A percentile compares a stretch with the other conserved stretches of the same genome.
These are phyloP conservation scores for Plusia festucae DNA, from an alignment of 2,888 invertebrate genomes.

Conservation along the genomic window DNA sequence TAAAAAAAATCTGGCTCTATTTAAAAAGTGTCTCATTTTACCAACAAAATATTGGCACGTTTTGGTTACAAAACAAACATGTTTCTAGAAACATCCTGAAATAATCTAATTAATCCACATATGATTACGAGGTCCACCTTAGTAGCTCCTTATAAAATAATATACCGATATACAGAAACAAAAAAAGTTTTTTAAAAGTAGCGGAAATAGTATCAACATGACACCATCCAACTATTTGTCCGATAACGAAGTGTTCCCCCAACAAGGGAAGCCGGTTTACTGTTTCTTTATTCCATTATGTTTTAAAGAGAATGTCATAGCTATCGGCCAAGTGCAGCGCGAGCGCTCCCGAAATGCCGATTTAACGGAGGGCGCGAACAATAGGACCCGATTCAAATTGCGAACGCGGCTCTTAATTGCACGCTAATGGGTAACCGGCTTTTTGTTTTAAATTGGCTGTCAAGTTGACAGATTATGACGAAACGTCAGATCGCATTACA, in stretches of 20 bases:
- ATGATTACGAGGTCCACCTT: no score
- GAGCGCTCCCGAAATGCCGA: slow-evolving; percentile 62
- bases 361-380: slow-evolving; percentile 68
- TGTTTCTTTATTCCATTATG: slow-evolving; percentile 89
- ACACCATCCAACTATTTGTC: slow-evolving; percentile 50
- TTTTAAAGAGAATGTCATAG: slow-evolving; percentile 87
- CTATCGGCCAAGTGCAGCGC: slow-evolving; percentile 81
- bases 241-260: slow-evolving; percentile 83
- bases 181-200: no score
- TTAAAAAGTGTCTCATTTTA: no score
- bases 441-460: slow-evolving; percentile 66
- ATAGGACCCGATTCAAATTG: slow-evolving; percentile 67
- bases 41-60: no score
- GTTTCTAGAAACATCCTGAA: no score
- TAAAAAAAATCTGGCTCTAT: no score
- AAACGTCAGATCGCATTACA: slow-evolving; percentile 13
- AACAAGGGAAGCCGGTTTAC: slow-evolving; percentile 83
- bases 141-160: no score
- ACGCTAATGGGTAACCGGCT: slow-evolving; percentile 61
- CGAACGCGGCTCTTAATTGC: slow-evolving; percentile 67
- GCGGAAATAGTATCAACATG: slow-evolving; percentile 65
- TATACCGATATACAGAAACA: no score
- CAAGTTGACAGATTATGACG: slow-evolving; percentile 47
- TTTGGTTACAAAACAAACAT: no score
- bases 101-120: no score